Evolutionary conservation across 2,888 invertebrate genomes (phyloP), one percentile per base, ranked within the genome.

Genomic region (Tineola bisselliella): DNA sequence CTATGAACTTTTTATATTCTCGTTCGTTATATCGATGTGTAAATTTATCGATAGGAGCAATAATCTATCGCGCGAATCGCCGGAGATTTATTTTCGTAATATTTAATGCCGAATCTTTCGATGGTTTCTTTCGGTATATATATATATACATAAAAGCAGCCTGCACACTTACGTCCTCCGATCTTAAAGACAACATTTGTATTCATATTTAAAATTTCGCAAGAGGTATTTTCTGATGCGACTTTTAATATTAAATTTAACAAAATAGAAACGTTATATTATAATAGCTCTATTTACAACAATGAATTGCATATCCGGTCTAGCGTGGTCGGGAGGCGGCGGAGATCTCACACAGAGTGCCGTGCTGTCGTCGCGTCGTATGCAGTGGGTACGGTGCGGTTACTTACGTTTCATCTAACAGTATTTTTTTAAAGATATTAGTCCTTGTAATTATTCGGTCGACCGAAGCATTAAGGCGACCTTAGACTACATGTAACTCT

Each of bases 381-480:
- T 38, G 38, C 78, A 80, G 6, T 8, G 56, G 75, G 80, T 82
- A 83, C 81, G 78, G 82, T 81, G 79, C 59, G 86, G 79, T 75
- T 81, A 86, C 86, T 84, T 83, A 63, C 80, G 78, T 87, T 87
- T 86, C 87, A 84, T 86, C 86, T 87, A 87, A 87, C 86, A 86
- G 87, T 87, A 87, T 87, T 87, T 87, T 87, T 87, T 84, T 86
- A 81, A 86, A 86, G 86, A 87, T 87, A 87, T 87, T 86, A 86
- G 86, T 82, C 83, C 84, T 84, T 72, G 82, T 84, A 48, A 84
- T 83, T 76, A 76, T 76, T 25, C 76, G 81, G 81, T 67, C 73
- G 79, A 68, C 74, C 75, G 79, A 75, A 64, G 78, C 76, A 64
- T 70, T 75, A 76, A 75, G 77, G 77, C 73, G 77, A 77, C 70